These are phyloP conservation scores for Drosophila anomalata DNA, from an alignment of 2,888 invertebrate species.

Conservation along the genomic window DNA sequence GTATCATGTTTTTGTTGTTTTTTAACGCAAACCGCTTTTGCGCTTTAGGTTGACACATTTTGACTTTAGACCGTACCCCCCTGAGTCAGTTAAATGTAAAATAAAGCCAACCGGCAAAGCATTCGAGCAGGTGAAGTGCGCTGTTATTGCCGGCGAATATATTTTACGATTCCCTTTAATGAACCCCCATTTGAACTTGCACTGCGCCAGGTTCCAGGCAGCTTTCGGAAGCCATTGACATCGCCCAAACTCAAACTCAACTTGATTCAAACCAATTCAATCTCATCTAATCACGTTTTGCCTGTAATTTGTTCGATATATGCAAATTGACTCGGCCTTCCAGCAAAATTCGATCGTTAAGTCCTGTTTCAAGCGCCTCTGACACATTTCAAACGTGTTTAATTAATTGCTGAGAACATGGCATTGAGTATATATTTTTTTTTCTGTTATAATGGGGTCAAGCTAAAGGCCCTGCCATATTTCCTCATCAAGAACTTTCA, in stretches of 20 bases:
- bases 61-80: constrained; percentile 42
- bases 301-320: constrained; percentile 21
- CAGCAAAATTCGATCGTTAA: constrained; percentile 8
- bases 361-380: constrained; percentile 3
- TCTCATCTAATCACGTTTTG: constrained; percentile 35
- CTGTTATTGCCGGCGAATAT: constrained; percentile 32
- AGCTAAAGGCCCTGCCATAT: not conserved
- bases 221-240: constrained; percentile 27
- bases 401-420: constrained; percentile 13
- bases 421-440: not conserved
- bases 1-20: constrained; percentile 29
- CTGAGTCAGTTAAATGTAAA: constrained; percentile 40
- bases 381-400: constrained; percentile 17
- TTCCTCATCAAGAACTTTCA: not conserved
- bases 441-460: not conserved
- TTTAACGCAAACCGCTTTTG: constrained; percentile 45
- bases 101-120: constrained; percentile 29
- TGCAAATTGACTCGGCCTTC: constrained; percentile 30
- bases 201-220: constrained; percentile 15
- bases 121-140: constrained; percentile 23
- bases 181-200: constrained; percentile 41
- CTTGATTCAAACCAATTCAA: constrained; percentile 1
- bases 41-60: constrained; percentile 29
- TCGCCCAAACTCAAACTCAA: constrained; percentile 2
- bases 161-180: constrained; percentile 45